Base-by-base conservation (phyloP, 2,888 invertebrate species). In the Drosophila gaucha region DNA sequence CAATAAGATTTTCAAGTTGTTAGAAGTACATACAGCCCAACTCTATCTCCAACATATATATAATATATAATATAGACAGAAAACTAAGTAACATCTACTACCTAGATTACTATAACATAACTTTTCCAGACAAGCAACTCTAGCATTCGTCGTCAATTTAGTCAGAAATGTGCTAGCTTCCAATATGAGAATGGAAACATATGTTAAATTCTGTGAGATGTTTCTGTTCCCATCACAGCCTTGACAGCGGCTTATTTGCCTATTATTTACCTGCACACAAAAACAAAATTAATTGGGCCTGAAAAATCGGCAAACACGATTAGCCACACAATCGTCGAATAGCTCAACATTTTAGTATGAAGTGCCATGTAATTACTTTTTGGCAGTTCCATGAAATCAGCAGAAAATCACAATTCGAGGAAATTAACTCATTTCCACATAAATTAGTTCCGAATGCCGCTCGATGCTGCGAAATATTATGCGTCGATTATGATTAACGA, bases 401-500 rank as follows among this genome's bases (percentile, higher is more conserved):
- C 84, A 79, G 65, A 85, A 86, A 85, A 78, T 86, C 84, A 71
- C 80, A 80, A 82, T 78, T 75, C 80, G 56, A 85, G 89, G 89
- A 89, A 89, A 89, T 90, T 88, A 89, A 89, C 87, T 90, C 83
- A 89, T 89, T 89, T 90, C 89, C 90, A 80, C 79, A 78, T 76
- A 89, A 89, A 89, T 90, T 89, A 83, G 86, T 85, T 86, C 74
- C 83, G 83, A 73, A 72, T 74, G 74, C 73, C 71, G 64, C 20
- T 52, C 50, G 30, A 52, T 66, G 64, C 55, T 66, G 63, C 73
- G 67, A 74, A 76, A 86, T 85, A 77, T 78, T 80, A 86, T 86
- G 82, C 86, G 78, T 78, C 90, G 89, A 89, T 89, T 87, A 89
- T 90, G 89, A 89, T 89, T 90, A 89, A 90, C 89, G 89, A 89